Evolutionary conservation across 2,797 vertebrate species (phyloP).

Genomic region (Rachycentron canadum): DNA sequence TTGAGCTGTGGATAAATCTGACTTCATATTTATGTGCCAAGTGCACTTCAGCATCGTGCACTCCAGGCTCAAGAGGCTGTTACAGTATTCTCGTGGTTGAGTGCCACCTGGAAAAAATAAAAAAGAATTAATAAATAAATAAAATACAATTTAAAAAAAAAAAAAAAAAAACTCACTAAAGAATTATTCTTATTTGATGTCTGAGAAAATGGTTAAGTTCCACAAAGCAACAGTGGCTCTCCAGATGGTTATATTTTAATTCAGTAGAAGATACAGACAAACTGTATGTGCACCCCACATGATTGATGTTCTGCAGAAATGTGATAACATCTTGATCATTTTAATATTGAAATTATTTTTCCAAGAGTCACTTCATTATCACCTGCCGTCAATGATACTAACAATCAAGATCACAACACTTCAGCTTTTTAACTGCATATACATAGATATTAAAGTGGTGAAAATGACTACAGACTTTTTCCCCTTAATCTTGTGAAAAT

Average conservation of each 20-base stretch:
- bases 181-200: not conserved
- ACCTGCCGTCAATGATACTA: not conserved
- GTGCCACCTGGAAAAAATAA: not conserved
- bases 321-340: conserved; percentile 7
- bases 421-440: not conserved
- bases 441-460: conserved; percentile 1
- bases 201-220: conserved; percentile 3
- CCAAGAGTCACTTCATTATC: not conserved
- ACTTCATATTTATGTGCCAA: not conserved
- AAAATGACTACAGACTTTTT: conserved; percentile 1
- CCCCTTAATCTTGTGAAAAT: not conserved
- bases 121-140: too few species aligned
- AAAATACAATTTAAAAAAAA: too few species aligned
- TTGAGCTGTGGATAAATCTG: not conserved
- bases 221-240: not conserved
- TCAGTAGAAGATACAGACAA: not conserved
- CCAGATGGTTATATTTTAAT: not conserved
- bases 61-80: conserved; percentile 22
- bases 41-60: conserved; percentile 1
- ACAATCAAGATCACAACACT: not conserved
- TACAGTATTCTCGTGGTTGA: not conserved
- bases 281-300: not conserved
- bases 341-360: conserved; percentile 4
- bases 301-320: conserved; percentile 11
- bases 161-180: conserved; percentile 1